Evolutionary conservation across 1,140 invertebrate genomes (phyloP).

Genomic region (Dysdera silvatica): DNA sequence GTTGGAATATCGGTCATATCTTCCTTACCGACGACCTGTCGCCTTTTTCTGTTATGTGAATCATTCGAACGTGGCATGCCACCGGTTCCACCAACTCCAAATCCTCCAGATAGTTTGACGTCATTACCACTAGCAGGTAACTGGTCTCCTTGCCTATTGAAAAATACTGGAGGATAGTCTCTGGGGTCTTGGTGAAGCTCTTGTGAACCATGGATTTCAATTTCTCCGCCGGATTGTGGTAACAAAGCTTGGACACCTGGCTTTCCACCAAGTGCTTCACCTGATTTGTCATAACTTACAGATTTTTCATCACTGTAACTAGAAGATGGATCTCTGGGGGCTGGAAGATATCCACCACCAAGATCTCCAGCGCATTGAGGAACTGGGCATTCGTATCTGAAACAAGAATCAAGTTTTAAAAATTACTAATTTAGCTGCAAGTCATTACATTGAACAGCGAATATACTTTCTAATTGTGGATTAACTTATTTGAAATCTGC

Average conservation of each 20-base stretch:
- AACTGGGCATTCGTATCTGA: slow-evolving; percentile 85
- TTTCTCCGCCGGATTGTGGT: background rate
- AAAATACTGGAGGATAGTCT: slow-evolving; percentile 19
- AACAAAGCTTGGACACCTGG: background rate
- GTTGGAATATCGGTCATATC: slow-evolving; percentile 85
- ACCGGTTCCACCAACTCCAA: slow-evolving; percentile 26
- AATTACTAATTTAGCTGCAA: no score
- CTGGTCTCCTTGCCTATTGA: slow-evolving; percentile 27
- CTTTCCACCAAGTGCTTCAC: slow-evolving; percentile 1
- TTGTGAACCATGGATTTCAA: background rate
- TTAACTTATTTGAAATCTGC: no score
- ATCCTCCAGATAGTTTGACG: slow-evolving; percentile 7
- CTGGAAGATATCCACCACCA: slow-evolving; percentile 26
- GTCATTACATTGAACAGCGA: no score
- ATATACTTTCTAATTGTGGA: no score
- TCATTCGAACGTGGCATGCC: slow-evolving; percentile 32
- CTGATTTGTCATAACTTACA: slow-evolving; percentile 1
- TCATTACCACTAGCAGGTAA: slow-evolving; percentile 20
- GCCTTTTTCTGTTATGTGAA: slow-evolving; percentile 64
- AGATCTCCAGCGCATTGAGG: slow-evolving; percentile 41
- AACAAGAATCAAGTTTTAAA: no score
- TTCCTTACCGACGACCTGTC: slow-evolving; percentile 24
- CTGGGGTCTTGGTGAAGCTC: background rate
- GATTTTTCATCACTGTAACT: slow-evolving; percentile 28
- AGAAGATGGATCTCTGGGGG: slow-evolving; percentile 24